A percentile compares a stretch with the other conserved stretches of the same genome.
These are phyloP conservation scores for Dunckerocampus dactyliophorus DNA, from an alignment of 2,113 vertebrate genomes.

Conservation along the genomic window DNA sequence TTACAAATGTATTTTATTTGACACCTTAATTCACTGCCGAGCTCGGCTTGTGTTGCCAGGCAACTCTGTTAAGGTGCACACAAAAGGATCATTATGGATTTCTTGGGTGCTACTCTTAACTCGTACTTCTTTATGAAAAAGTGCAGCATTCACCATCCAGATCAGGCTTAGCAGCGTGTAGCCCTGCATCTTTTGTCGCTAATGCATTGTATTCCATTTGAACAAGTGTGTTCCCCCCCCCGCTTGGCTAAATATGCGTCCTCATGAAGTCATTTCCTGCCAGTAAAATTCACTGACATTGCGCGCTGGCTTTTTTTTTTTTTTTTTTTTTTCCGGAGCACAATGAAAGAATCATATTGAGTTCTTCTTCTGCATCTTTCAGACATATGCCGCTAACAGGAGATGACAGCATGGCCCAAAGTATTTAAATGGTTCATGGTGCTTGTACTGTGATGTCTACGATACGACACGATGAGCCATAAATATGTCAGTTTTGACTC, in stretches of 20 bases:
- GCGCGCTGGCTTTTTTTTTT: conserved; percentile 5
- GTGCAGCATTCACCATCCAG: conserved; percentile 26
- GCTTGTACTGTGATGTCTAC: conserved; percentile 63
- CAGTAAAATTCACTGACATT: conserved; percentile 26
- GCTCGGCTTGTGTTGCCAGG: conserved; percentile 63
- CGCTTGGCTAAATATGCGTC: conserved; percentile 35
- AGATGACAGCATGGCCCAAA: conserved; percentile 70
- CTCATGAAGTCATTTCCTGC: conserved; percentile 21
- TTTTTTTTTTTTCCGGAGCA: conserved; percentile 5
- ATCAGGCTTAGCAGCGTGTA: conserved; percentile 36
- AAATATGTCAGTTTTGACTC: conserved; percentile 70
- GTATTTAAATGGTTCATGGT: conserved; percentile 73
- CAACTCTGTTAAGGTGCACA: conserved; percentile 63
- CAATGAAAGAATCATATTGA: conserved; percentile 50
- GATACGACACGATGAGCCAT: conserved; percentile 70
- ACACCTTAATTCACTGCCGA: conserved; percentile 65
- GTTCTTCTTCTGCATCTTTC: conserved; percentile 61
- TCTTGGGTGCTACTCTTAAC: conserved; percentile 56
- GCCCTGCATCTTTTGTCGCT: conserved; percentile 13
- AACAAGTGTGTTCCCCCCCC: conserved; percentile 21
- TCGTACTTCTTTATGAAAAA: conserved; percentile 45
- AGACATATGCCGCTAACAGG: conserved; percentile 63
- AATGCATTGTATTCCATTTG: conserved; percentile 21
- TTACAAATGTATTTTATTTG: conserved; percentile 66
- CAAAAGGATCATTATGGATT: conserved; percentile 65